These are phyloP conservation scores for Dicentrarchus labrax DNA, from an alignment of 2,113 vertebrate species.

Conservation along the genomic window DNA sequence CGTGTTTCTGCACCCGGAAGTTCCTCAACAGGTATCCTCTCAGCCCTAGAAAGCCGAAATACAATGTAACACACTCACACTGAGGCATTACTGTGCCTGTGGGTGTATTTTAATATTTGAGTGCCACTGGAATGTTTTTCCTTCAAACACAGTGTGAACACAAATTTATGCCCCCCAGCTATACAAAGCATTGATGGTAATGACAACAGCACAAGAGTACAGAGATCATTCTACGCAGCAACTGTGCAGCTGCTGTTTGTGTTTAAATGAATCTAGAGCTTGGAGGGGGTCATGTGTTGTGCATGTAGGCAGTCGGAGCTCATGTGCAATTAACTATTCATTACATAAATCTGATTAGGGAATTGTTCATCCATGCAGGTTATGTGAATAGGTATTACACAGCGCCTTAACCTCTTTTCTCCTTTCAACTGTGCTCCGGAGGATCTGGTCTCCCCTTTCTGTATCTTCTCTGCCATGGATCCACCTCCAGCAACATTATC, in stretches of 20 bases:
- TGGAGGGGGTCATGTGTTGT: constrained; percentile 60
- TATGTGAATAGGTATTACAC: constrained; percentile 53
- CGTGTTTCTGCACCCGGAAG: constrained; percentile 16
- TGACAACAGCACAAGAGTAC: constrained; percentile 47
- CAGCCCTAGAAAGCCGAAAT: constrained; percentile 33
- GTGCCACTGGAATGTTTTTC: constrained; percentile 57
- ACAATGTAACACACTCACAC: constrained; percentile 1
- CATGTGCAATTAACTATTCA: constrained; percentile 80
- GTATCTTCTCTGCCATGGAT: constrained; percentile 58
- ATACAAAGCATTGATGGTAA: constrained; percentile 60
- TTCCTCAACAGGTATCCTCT: constrained; percentile 48
- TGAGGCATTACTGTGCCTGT: constrained; percentile 49
- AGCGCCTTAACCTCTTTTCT: constrained; percentile 55
- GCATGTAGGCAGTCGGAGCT: constrained; percentile 60
- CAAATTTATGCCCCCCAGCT: constrained; percentile 65
- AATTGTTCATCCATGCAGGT: constrained; percentile 70
- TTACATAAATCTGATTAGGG: constrained; percentile 73
- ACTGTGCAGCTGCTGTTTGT: constrained; percentile 45
- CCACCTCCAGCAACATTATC: constrained; percentile 76
- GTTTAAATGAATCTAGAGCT: constrained; percentile 45
- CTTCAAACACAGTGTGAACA: constrained; percentile 67
- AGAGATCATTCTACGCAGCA: constrained; percentile 42
- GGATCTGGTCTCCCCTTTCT: constrained; percentile 48
- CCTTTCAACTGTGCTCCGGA: constrained; percentile 34
- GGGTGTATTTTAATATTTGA: constrained; percentile 75